Base-by-base conservation (phyloP, 2,797 vertebrate genomes). In the Epinephelus coioides region DNA sequence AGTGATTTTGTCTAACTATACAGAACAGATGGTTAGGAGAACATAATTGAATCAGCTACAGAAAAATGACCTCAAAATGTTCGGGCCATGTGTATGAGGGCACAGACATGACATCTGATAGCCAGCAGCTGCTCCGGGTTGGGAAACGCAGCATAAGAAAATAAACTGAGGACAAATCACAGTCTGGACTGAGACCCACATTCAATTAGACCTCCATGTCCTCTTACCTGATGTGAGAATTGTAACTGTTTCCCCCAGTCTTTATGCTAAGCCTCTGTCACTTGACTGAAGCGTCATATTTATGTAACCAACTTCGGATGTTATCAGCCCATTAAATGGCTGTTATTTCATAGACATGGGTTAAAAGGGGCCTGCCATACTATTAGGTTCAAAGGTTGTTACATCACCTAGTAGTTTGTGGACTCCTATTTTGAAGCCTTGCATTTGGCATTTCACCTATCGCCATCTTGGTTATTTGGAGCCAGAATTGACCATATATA, bases 41-140 rank as follows among this genome's bases (percentile, higher is more conserved):
- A 78, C 56, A 61, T 84, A 86, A 90, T 90, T 81, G 73, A 88
- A 88, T 88, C 65, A 82, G 84, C 70, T 55, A 50, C 78, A 84
- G 69, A 51, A 69, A 69, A 75, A 64, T 76, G 72, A 90, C 89
- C 79, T 84, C 34, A 63, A 75, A 71, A 67, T 86, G 75, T 77
- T 61, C 64, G 50, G 76, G 69, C 84, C 71, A 6, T n/a, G 62
- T 60, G 77, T 76, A 57, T 65, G 30, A 69, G 76, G 84, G 59
- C 72, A 27, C 66, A 73, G 79, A 89, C 87, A 75, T 63, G 91
- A 86, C 83, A 89, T 81, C 66, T 66, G 86, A 90, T 86, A 81
- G 57, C 76, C 74, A 67, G 64, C 90, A 92, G 89, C 85, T 92
- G 86, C 54, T 80, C 18, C 0, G 38, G 69, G 75, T 89, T 59